Conservation (phyloP, 2,797 vertebrate species). For the Paratrypauchen microcephalus region DNA sequence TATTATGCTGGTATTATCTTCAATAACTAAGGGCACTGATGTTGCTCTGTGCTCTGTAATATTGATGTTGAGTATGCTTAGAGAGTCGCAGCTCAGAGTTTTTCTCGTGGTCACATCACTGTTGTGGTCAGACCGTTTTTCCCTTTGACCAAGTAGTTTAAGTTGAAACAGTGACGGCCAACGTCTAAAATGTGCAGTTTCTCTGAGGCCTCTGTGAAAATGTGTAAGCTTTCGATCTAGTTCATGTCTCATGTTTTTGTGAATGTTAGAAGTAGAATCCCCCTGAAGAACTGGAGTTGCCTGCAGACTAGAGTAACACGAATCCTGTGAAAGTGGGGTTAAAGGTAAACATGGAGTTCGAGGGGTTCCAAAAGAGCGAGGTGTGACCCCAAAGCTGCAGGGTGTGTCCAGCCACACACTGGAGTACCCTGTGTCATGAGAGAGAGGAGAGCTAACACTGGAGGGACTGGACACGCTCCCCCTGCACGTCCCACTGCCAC, state of each 20-base stretch:
- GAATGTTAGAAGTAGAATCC: slow-evolving; percentile 56
- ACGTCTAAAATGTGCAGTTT: slow-evolving; percentile 65
- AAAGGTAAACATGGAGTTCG: slow-evolving; percentile 83
- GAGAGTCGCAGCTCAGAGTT: slow-evolving; percentile 47
- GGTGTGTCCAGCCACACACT: slow-evolving; percentile 96
- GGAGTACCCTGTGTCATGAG: slow-evolving; percentile 97
- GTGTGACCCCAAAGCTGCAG: slow-evolving; percentile 89
- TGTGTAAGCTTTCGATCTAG: slow-evolving; percentile 82
- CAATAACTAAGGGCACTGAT: slow-evolving; percentile 64
- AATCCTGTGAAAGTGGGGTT: slow-evolving; percentile 91
- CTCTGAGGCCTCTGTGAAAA: slow-evolving; percentile 69
- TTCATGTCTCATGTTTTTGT: slow-evolving; percentile 59
- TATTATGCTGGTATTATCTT: slow-evolving; percentile 22
- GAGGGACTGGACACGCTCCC: slow-evolving; percentile 78
- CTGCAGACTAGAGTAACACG: slow-evolving; percentile 87
- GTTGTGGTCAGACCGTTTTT: slow-evolving; percentile 45
- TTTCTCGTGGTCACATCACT: slow-evolving; percentile 52
- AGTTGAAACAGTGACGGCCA: slow-evolving; percentile 68
- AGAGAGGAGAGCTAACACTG: slow-evolving; percentile 89
- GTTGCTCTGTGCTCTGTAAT: slow-evolving; percentile 76
- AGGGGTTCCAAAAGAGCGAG: slow-evolving; percentile 89
- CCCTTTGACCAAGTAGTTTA: slow-evolving; percentile 74
- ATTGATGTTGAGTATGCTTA: slow-evolving; percentile 56
- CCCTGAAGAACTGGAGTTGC: slow-evolving; percentile 75
- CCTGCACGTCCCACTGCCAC: slow-evolving; percentile 69